Conservation (phyloP, 2,888 invertebrate genomes). For the Ormyrus pomaceus region DNA sequence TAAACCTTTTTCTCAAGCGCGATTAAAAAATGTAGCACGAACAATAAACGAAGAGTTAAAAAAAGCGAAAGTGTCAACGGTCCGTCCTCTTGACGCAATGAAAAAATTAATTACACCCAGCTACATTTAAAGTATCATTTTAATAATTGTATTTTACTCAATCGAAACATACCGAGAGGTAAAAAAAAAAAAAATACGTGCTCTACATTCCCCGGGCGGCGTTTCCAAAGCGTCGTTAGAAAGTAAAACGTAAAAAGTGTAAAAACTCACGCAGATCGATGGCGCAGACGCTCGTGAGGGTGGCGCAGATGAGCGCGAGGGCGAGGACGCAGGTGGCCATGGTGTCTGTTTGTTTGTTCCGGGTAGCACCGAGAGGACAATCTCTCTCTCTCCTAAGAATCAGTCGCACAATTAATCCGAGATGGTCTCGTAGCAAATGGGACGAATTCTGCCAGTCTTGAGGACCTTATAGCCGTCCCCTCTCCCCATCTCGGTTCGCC, state of each 20-base stretch:
- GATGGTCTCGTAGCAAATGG: slow-evolving; percentile 68
- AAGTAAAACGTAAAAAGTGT: not conserved
- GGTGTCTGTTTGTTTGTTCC: not conserved
- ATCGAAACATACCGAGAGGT: not conserved
- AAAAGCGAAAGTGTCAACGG: no score
- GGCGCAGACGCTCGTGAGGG: slow-evolving; percentile 46
- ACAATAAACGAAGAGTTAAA: no score
- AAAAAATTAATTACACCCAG: no score
- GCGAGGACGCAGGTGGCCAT: slow-evolving; percentile 39
- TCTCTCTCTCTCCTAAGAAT: slow-evolving; percentile 2
- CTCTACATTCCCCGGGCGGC: not conserved
- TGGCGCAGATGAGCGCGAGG: slow-evolving; percentile 50
- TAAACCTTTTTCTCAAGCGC: no score
- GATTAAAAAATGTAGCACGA: no score
- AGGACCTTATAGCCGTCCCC: slow-evolving; percentile 68
- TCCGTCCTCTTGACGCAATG: no score
- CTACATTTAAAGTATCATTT: not conserved
- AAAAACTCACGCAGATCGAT: slow-evolving; percentile 67
- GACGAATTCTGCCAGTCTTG: slow-evolving; percentile 61
- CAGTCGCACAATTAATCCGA: slow-evolving; percentile 58
- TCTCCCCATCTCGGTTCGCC: slow-evolving; percentile 52
- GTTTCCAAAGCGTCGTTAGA: not conserved
- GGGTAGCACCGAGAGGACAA: not conserved
- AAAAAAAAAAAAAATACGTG: no score
- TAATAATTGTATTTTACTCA: slow-evolving; percentile 3